Evolutionary conservation across 2,888 invertebrate genomes (phyloP), one percentile per base, ranked within the genome.

Genomic region (Eupithecia abbreviata): DNA sequence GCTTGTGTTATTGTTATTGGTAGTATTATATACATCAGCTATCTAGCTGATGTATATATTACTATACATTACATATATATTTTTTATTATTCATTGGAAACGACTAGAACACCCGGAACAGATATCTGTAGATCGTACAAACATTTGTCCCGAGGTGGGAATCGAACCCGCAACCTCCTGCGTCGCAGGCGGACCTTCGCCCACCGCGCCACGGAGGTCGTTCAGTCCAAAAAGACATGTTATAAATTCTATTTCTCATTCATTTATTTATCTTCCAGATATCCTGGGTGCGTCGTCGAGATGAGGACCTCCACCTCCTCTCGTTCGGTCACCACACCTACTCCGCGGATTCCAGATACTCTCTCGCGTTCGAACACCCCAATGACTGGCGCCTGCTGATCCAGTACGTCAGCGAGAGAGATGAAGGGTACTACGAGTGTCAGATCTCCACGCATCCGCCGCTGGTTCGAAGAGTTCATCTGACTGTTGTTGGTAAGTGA

Each of bases 371-470:
- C 87, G 96, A 96, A 84, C 96, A 96, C 76, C 97, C 97, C 10
- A 97, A 97, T 86, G 96, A 97, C 88, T 97, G 97, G 97, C 96
- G 97, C 80, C 95, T 97, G 77, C 95, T 96, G 80, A 96, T 97
- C 75, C 96, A 96, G 88, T 97, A 96, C 87, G 96, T 97, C 81
- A 97, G 96, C 77, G 97, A 97, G 87, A 94, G 97, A 75, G 97
- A 97, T 87, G 96, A 97, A 80, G 97, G 97, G n/a, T 96, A 95
- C 84, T 97, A 97, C 90, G 97, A 97, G 90, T 97, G 97, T 84
- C 97, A 97, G 93, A 97, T 97, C 81, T 97, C 97, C n/a, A 96
- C 97, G 30, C 97, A 97, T 90, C 97, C 97, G 10, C 97, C 97
- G 12, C 91, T 97, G 76, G 96, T 97, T 81, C 94, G 97, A 84